Base-by-base conservation (phyloP, 2,113 vertebrate species). In the Dromaius novaehollandiae region DNA sequence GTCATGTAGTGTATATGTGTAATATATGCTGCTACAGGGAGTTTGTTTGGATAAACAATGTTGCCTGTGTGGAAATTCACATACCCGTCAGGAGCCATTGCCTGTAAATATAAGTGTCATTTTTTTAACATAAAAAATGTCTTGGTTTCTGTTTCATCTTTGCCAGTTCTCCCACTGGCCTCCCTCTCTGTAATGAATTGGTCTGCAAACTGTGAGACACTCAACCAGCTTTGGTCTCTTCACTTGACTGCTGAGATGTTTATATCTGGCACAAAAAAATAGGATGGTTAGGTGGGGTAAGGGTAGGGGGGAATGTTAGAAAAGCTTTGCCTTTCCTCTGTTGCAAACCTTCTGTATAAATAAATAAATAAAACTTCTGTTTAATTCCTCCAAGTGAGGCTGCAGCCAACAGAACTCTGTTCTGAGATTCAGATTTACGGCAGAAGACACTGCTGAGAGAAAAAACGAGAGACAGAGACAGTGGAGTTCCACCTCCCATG, bases 401-500 rank as follows among this genome's bases (percentile, higher is more conserved):
- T 88, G 85, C 84, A 82, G 96, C 94, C 92, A 94, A 94, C 95
- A 95, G 90, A 97, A 95, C 75, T 85, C 58, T 82, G 85, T 88
- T 91, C 91, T 92, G 93, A 95, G 86, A 30, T 88, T 86, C 82
- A 96, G 94, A 98, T 97, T 97, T 97, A 97, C 0, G 25, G 95
- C 95, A 95, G 91, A 97, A 96, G 93, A 94, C 93, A 87, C 95
- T 84, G 85, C 87, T 93, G 93, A 82, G 61, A 96, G 94, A 90
- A 94, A 95, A 96, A 96, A 88, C 88, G 6, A 97, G 90, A 90
- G 96, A 60, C 91, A 91, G 94, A 96, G 95, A 96, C 97, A 94
- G 91, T 91, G 83, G 85, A 97, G 91, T 97, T 96, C 95, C 95
- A 96, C 94, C 94, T 95, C 95, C 90, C 60, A n/a, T 98, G 97